These are phyloP conservation scores for Lycophotia porphyrea DNA, from an alignment of 2,888 invertebrate species.

Conservation along the genomic window DNA sequence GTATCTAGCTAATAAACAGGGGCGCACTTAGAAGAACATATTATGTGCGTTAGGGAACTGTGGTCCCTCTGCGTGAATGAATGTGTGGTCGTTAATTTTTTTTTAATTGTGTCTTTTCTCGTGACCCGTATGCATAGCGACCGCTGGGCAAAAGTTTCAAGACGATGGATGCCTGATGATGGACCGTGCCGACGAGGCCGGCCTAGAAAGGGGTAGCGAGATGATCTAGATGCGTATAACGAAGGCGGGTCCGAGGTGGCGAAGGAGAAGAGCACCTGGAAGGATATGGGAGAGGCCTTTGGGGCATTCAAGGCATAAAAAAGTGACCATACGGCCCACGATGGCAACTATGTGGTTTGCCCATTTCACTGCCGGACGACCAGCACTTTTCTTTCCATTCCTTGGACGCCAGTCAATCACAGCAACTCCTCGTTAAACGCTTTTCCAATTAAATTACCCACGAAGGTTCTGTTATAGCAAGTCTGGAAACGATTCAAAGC, in stretches of 20 bases:
- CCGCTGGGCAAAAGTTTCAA: no score
- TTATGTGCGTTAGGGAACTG: slow-evolving; percentile 21
- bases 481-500: not conserved
- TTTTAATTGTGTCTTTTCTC: not conserved
- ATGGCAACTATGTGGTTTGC: not conserved
- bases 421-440: not conserved
- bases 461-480: not conserved
- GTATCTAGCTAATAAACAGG: slow-evolving; percentile 63
- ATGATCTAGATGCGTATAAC: no score
- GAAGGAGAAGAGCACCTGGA: no score
- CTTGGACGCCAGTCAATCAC: not conserved
- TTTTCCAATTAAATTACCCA: not conserved
- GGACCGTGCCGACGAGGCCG: no score
- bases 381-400: not conserved
- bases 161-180: no score
- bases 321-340: no score
- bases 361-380: not conserved
- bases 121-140: no score
- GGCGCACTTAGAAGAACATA: slow-evolving; percentile 45
- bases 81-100: slow-evolving; percentile 13
- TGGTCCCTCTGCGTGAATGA: slow-evolving; percentile 12
- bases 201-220: no score
- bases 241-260: no score
- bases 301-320: no score
- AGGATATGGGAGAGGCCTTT: no score